phyloP scores from a whole-genome alignment of 2,888 invertebrate species.

The Acrobasis repandana region DNA sequence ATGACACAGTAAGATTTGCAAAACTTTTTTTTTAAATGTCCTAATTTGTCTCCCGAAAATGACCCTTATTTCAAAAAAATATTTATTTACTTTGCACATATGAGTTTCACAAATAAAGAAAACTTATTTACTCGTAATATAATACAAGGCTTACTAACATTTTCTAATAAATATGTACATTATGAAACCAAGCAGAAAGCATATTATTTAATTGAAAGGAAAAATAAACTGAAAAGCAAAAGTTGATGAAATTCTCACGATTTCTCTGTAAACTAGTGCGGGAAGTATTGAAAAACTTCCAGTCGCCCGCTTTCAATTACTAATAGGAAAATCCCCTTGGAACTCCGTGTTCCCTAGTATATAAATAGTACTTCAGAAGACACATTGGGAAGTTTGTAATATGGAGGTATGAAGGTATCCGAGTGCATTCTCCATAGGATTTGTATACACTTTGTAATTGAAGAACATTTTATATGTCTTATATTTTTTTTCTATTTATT shows the following conservation, averaged over 20 bases:
- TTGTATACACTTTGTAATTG: not conserved
- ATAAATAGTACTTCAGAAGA: constrained; percentile 15
- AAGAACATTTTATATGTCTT: not conserved
- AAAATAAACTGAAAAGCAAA: constrained; percentile 4
- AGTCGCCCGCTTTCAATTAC: constrained; percentile 11
- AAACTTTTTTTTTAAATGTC: too few species aligned
- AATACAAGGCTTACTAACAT: too few species aligned
- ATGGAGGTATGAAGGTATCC: constrained; percentile 17
- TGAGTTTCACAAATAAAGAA: too few species aligned
- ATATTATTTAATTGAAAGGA: not conserved
- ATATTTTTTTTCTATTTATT: too few species aligned
- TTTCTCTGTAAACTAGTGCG: constrained; percentile 8
- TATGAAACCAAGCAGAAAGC: not conserved
- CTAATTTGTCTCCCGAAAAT: too few species aligned
- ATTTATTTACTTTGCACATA: too few species aligned
- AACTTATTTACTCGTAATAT: too few species aligned
- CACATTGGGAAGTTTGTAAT: constrained; percentile 15
- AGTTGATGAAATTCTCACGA: not conserved
- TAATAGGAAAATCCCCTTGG: constrained; percentile 16
- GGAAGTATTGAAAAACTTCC: constrained; percentile 11
- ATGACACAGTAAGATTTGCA: too few species aligned
- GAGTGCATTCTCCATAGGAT: constrained; percentile 2
- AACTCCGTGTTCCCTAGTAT: constrained; percentile 8
- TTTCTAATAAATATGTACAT: too few species aligned
- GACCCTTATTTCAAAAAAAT: too few species aligned